A percentile compares a stretch with the other conserved stretches of the same genome.
These are phyloP conservation scores for Ceyx erithaca DNA, from an alignment of 2,797 vertebrate species.

Conservation along the genomic window DNA sequence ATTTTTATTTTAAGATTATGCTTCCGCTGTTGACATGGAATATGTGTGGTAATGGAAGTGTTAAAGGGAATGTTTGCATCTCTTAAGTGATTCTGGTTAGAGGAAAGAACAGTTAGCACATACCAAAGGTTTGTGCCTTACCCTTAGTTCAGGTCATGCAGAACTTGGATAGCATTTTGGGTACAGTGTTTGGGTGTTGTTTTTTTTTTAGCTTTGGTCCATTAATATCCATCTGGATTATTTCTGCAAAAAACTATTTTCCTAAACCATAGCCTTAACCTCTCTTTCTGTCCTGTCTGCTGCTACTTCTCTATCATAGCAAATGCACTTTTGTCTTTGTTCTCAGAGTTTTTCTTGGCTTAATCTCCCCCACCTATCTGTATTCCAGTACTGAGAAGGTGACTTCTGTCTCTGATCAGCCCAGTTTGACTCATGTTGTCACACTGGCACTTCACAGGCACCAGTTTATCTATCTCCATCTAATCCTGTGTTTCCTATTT, in stretches of 20 bases:
- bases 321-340: not conserved
- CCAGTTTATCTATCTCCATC: not conserved
- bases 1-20: slow-evolving; percentile 57
- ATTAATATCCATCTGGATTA: not conserved
- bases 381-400: not conserved
- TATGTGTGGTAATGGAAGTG: slow-evolving; percentile 24
- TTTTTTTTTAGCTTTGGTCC: not conserved
- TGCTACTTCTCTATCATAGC: not conserved
- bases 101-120: not conserved
- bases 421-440: not conserved
- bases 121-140: not conserved
- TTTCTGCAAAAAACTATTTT: not conserved
- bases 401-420: not conserved
- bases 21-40: slow-evolving; percentile 48
- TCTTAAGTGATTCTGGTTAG: slow-evolving; percentile 8
- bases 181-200: not conserved
- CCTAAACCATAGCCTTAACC: not conserved
- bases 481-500: not conserved
- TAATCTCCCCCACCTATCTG: not conserved
- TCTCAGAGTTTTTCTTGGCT: not conserved
- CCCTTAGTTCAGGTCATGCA: not conserved
- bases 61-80: not conserved
- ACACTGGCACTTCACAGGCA: not conserved
- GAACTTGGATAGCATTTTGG: not conserved
- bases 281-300: not conserved